phyloP scores from a whole-genome alignment of 2,888 invertebrate genomes.

The Craniophora ligustri region DNA sequence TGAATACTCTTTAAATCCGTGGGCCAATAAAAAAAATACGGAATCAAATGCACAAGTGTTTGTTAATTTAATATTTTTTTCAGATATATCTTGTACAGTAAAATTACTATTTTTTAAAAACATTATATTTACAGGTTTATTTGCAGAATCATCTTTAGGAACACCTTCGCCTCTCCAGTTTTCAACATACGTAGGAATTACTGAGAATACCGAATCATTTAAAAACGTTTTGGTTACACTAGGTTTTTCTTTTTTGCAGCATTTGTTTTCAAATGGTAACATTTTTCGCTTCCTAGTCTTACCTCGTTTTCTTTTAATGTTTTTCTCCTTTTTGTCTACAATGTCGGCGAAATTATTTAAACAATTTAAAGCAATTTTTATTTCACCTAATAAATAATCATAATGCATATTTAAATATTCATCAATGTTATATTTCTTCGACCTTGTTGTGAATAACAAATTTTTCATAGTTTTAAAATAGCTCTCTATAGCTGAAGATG shows the following conservation, averaged over 20 bases:
- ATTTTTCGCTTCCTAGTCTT: slow-evolving; percentile 36
- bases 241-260: slow-evolving; percentile 33
- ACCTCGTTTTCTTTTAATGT: slow-evolving; percentile 35
- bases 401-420: slow-evolving; percentile 35
- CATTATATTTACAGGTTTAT: slow-evolving; percentile 34
- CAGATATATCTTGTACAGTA: slow-evolving; percentile 31
- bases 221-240: slow-evolving; percentile 35
- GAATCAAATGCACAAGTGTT: slow-evolving; percentile 34
- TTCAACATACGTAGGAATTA: slow-evolving; percentile 37
- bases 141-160: slow-evolving; percentile 35
- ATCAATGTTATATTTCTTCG: slow-evolving; percentile 33
- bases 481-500: slow-evolving; percentile 36
- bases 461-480: slow-evolving; percentile 40
- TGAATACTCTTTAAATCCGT: slow-evolving; percentile 30
- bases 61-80: slow-evolving; percentile 31
- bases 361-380: slow-evolving; percentile 34
- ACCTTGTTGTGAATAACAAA: slow-evolving; percentile 35
- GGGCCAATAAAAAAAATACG: slow-evolving; percentile 30
- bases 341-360: slow-evolving; percentile 31
- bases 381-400: slow-evolving; percentile 35
- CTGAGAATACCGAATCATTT: slow-evolving; percentile 36
- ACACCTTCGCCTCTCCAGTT: slow-evolving; percentile 36
- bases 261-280: slow-evolving; percentile 31
- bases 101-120: slow-evolving; percentile 36
- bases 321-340: slow-evolving; percentile 33